Percentiles rank a stretch among this genome's conserved stretches.
Evolutionary conservation across 2,113 vertebrate genomes (phyloP).

Genomic region (Synodontis membranacea): DNA sequence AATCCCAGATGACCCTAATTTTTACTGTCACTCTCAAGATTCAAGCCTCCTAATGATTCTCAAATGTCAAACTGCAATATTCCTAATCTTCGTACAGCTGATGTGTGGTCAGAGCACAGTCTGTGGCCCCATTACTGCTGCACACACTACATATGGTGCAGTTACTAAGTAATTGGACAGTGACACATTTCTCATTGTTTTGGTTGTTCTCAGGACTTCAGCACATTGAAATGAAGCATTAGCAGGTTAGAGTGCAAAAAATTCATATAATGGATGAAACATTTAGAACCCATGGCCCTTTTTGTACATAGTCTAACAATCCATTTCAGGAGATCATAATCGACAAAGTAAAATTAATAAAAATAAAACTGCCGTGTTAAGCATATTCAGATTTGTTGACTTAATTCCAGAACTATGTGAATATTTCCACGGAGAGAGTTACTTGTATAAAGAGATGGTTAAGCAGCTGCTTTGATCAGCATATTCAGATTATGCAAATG

Average conservation of each 20-base stretch:
- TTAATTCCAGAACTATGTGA: not conserved
- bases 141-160: slow-evolving; percentile 3
- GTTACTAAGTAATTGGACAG: slow-evolving; percentile 15
- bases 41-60: slow-evolving; percentile 44
- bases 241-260: not conserved
- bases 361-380: not conserved
- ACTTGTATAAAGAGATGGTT: not conserved
- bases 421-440: not conserved
- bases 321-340: not conserved
- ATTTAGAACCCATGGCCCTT: not conserved
- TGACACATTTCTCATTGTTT: slow-evolving; percentile 8
- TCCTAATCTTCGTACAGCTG: slow-evolving; percentile 31
- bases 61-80: slow-evolving; percentile 48
- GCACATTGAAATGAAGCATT: not conserved
- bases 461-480: not conserved
- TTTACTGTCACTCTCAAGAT: slow-evolving; percentile 16
- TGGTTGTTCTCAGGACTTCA: not conserved
- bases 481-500: not conserved
- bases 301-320: not conserved
- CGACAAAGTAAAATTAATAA: not conserved
- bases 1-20: slow-evolving; percentile 36
- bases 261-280: not conserved
- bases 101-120: slow-evolving; percentile 24
- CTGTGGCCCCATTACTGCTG: slow-evolving; percentile 32
- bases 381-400: not conserved